Conservation (phyloP, 2,113 vertebrate species). For the Cacatua alba region DNA sequence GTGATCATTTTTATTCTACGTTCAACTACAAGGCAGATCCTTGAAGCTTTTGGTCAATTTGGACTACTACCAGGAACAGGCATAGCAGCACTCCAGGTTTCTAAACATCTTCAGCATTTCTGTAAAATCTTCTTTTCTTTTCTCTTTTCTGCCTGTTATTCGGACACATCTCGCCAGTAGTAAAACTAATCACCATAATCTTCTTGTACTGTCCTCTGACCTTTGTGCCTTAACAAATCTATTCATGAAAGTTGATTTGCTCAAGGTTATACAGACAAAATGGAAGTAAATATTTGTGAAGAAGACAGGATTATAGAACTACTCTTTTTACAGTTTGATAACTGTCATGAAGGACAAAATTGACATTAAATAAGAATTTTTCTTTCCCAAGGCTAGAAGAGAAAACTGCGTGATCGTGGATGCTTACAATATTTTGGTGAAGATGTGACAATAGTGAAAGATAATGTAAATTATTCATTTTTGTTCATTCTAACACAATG, state of each 20-base stretch:
- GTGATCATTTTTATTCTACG: background rate
- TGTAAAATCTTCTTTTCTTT: background rate
- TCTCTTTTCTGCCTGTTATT: background rate
- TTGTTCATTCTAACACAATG: background rate
- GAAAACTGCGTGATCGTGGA: fast-evolving
- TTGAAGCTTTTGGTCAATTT: fast-evolving
- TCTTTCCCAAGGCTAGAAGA: background rate
- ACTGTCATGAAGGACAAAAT: background rate
- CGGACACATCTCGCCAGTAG: background rate
- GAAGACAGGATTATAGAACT: background rate
- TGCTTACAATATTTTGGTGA: background rate
- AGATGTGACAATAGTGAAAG: background rate
- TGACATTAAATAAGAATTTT: background rate
- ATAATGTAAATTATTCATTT: background rate
- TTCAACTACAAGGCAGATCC: background rate
- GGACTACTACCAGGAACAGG: background rate
- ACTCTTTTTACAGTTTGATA: background rate
- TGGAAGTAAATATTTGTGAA: background rate
- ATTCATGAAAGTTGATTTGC: background rate
- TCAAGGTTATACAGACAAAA: background rate
- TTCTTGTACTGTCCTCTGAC: background rate
- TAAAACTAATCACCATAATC: background rate
- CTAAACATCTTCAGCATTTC: background rate
- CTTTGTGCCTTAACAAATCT: background rate
- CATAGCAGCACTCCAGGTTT: background rate